Percentiles rank a stretch among this genome's conserved stretches.
These are phyloP conservation scores for Trichonephila clavipes DNA, from an alignment of 1,140 invertebrate genomes.

Conservation along the genomic window DNA sequence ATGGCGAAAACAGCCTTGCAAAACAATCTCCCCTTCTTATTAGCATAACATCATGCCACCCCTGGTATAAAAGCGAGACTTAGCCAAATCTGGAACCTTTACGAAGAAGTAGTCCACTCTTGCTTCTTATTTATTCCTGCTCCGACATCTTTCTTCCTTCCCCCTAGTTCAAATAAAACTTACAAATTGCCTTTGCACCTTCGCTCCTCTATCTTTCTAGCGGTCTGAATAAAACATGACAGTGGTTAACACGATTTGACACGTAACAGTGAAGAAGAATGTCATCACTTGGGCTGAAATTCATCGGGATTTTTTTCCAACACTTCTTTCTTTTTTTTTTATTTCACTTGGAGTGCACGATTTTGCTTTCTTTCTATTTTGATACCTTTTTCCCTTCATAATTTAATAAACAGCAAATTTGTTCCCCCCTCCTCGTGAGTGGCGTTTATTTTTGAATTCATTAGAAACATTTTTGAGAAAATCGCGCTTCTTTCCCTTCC, in stretches of 20 bases:
- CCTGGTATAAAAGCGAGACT: conserved; percentile 1
- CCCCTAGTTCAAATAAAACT: conserved; percentile 72
- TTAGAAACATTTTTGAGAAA: background rate
- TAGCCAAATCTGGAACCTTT: conserved; percentile 64
- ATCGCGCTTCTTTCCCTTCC: background rate
- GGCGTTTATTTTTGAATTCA: background rate
- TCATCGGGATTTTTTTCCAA: conserved; percentile 35
- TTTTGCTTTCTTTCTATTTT: conserved; percentile 27
- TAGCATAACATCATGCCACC: background rate
- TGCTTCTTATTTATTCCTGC: conserved; percentile 65
- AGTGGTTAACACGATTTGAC: conserved; percentile 75
- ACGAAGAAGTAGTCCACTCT: conserved; percentile 44
- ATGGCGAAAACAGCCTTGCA: too few species aligned
- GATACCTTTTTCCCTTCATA: background rate
- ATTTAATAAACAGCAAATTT: conserved; percentile 58
- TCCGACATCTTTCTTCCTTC: conserved; percentile 48
- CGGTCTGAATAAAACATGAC: conserved; percentile 74
- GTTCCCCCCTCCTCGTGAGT: background rate
- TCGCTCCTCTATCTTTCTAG: conserved; percentile 52
- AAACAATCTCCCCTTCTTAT: background rate
- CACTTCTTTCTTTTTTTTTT: background rate
- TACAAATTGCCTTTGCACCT: conserved; percentile 74
- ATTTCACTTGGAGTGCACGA: too few species aligned
- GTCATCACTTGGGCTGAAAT: conserved; percentile 53
- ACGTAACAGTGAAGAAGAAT: conserved; percentile 61